Base-by-base conservation (phyloP, 2,888 invertebrate genomes). In the Dendrolimus houi region DNA sequence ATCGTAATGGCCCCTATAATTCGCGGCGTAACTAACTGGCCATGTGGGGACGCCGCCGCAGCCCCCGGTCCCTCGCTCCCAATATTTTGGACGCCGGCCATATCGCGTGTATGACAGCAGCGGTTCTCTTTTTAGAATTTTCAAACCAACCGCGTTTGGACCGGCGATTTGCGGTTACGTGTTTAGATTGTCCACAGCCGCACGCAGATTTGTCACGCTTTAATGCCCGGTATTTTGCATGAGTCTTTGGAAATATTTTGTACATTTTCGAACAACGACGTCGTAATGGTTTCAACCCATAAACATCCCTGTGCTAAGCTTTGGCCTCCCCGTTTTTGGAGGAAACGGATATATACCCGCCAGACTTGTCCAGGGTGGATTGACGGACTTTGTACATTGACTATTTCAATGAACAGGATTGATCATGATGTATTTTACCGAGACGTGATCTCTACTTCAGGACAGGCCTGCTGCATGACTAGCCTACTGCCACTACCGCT, bases 1-100 rank as follows among this genome's bases (percentile, higher is more conserved):
- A 91, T 91, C 91, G 91, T 91, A 91, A 91, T 91, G 91, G 91
- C 89, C 91, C 89, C 91, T 91, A 91, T 91, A 91, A 91, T 91
- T 91, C 90, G 91, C 89, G 89, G 90, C 90, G 90, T 90, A 91
- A 91, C 91, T 91, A 91, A 91, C 90, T 89, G 88, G 84, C 87
- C 88, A 82, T 87, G 85, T 85, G 88, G 87, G 87, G 87, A 77
- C 80, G 71, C 64, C 47, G 60, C 56, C 63, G 58, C 55, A 62
- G 59, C 62, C 61, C 69, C 73, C 68, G 64, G 65, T 64, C 57
- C 67, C 74, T 70, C 69, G 64, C 60, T 67, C 71, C 75, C 71
- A 60, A 69, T 74, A 70, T 78, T 47, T 87, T 88, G 88, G 88
- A 87, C 81, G 78, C 84, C 77, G 79, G 89, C 89, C 88, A 88